phyloP scores from a whole-genome alignment of 2,797 vertebrate genomes.

The Neosalanx taihuensis region DNA sequence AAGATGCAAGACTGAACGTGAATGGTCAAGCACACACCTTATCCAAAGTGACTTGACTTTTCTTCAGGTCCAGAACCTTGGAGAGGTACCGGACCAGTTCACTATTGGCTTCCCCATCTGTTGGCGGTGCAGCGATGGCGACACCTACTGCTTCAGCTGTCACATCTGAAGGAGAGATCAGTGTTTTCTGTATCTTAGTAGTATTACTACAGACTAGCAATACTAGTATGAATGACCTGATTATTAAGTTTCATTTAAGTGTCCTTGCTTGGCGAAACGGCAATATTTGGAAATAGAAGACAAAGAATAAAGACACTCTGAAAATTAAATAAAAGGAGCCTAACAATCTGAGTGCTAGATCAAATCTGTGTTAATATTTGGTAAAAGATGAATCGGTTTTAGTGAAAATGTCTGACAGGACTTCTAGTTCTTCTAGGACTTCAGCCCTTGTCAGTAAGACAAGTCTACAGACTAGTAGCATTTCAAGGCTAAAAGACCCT shows the following conservation, averaged over 20 bases:
- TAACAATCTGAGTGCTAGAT: neutral
- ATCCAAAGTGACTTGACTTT: constrained; percentile 80
- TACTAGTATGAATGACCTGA: neutral
- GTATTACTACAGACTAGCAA: neutral
- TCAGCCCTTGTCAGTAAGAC: too few relatives aligned
- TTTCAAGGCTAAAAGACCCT: too few relatives aligned
- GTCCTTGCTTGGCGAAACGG: too few relatives aligned
- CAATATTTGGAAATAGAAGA: too few relatives aligned
- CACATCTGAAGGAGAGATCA: constrained; percentile 69
- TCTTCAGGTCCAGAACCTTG: constrained; percentile 84
- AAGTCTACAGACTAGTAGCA: too few relatives aligned
- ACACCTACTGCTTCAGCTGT: constrained; percentile 80
- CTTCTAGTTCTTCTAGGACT: too few relatives aligned
- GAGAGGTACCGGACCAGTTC: constrained; percentile 86
- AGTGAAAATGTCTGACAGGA: too few relatives aligned
- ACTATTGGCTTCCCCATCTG: constrained; percentile 88
- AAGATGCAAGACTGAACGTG: neutral
- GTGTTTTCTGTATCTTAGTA: neutral
- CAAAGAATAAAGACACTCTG: too few relatives aligned
- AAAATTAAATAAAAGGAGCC: neutral
- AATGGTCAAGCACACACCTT: constrained; percentile 71
- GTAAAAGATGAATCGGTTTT: too few relatives aligned
- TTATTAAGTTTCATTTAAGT: too few relatives aligned
- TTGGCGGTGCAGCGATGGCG: constrained; percentile 86
- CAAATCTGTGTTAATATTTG: too few relatives aligned